A percentile compares a stretch with the other conserved stretches of the same genome.
Evolutionary conservation across 2,797 vertebrate genomes (phyloP).

Genomic region (Diplodus sargus): DNA sequence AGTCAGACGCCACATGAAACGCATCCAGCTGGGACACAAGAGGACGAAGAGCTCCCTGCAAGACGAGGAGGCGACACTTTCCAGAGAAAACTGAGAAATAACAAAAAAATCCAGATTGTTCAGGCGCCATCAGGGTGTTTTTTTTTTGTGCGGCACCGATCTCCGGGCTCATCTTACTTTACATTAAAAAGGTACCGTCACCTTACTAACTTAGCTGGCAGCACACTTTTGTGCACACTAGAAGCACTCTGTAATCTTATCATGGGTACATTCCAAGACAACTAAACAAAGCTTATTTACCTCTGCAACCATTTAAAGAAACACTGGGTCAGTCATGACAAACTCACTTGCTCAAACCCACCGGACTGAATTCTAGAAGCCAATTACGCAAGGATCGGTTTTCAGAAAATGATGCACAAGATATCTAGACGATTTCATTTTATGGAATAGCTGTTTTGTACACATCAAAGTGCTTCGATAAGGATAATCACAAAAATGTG

Average conservation of each 20-base stretch:
- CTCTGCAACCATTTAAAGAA: neutral
- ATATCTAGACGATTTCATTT: neutral
- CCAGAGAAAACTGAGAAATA: neutral
- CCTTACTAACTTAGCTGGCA: neutral
- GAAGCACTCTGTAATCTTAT: constrained; percentile 1
- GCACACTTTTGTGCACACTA: constrained; percentile 1
- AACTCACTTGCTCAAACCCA: neutral
- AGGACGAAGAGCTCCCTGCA: constrained; percentile 2
- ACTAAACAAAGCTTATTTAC: constrained; percentile 16
- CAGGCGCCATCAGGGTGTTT: no score
- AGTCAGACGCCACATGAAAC: constrained; percentile 49
- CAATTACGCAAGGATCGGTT: neutral
- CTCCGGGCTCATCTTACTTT: neutral
- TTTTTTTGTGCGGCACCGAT: neutral
- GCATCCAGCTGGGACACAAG: constrained; percentile 30
- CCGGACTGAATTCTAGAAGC: neutral
- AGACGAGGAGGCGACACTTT: neutral
- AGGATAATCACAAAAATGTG: neutral
- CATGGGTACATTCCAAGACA: constrained; percentile 8
- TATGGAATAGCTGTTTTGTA: no score
- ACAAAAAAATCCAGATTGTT: neutral
- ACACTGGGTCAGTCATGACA: neutral
- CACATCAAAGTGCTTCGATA: no score
- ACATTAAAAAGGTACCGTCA: neutral
- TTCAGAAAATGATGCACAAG: neutral